These are phyloP conservation scores for Busseola fusca DNA, from an alignment of 2,888 invertebrate genomes.

Conservation along the genomic window DNA sequence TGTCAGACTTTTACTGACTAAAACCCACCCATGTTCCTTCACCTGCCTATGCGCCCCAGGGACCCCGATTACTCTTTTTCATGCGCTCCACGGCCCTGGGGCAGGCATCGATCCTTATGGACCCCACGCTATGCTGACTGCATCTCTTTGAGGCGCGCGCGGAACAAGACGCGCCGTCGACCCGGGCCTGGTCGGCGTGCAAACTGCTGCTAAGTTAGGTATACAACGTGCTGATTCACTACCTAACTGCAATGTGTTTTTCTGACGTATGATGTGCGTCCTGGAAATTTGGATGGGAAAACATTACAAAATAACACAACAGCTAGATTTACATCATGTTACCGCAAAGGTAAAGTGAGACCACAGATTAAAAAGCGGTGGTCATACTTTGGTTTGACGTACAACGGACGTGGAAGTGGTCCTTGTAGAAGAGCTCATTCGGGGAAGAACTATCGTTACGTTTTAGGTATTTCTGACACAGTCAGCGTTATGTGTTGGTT, in stretches of 20 bases:
- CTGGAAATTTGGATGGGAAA: conserved; percentile 30
- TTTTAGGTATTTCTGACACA: background rate
- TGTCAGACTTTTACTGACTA: too few species aligned
- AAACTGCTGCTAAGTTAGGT: background rate
- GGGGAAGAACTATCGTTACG: conserved; percentile 22
- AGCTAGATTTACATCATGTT: background rate
- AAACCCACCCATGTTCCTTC: too few species aligned
- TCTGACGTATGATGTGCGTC: conserved; percentile 25
- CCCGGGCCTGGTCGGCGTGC: too few species aligned
- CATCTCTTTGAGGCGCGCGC: too few species aligned
- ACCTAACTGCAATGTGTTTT: background rate
- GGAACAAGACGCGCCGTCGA: too few species aligned
- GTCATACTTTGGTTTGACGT: conserved; percentile 28
- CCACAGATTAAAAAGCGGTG: conserved; percentile 30
- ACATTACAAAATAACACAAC: conserved; percentile 2
- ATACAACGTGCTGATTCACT: conserved; percentile 13
- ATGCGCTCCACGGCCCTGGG: too few species aligned
- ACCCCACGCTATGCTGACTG: too few species aligned
- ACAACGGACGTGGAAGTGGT: background rate
- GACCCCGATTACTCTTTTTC: too few species aligned
- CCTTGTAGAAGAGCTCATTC: background rate
- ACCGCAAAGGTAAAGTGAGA: conserved; percentile 8
- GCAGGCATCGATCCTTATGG: too few species aligned
- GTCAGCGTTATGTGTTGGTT: background rate
- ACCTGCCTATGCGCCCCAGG: too few species aligned